Evolutionary conservation across 2,888 invertebrate species (phyloP).

Genomic region (Abrostola triplasia): DNA sequence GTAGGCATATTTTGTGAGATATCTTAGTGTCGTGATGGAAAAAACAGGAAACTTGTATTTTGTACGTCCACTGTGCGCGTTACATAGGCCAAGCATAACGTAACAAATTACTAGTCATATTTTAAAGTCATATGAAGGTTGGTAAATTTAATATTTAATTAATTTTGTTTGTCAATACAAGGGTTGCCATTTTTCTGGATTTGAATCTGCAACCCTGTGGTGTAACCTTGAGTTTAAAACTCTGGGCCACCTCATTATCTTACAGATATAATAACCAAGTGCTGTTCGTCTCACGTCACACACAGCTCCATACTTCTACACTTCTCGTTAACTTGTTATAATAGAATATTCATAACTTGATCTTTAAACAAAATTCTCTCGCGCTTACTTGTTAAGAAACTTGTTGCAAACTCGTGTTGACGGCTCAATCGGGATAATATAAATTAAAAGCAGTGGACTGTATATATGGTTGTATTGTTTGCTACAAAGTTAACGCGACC

Average conservation of each 20-base stretch:
- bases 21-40: background rate
- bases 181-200: too few species aligned
- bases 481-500: too few species aligned
- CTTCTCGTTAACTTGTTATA: background rate
- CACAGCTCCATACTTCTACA: background rate
- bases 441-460: too few species aligned
- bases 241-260: background rate
- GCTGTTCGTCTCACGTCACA: background rate
- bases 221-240: background rate
- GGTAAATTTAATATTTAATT: too few species aligned
- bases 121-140: too few species aligned
- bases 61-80: too few species aligned
- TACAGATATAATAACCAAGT: background rate
- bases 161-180: too few species aligned
- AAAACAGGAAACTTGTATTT: background rate
- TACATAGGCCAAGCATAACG: too few species aligned
- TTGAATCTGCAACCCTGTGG: too few species aligned
- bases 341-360: background rate
- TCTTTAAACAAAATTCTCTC: slow-evolving; percentile 3
- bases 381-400: background rate
- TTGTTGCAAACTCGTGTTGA: slow-evolving; percentile 8
- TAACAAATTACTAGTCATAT: too few species aligned
- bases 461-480: too few species aligned
- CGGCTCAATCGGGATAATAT: too few species aligned
- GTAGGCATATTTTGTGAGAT: background rate